A percentile compares a stretch with the other conserved stretches of the same genome.
Evolutionary conservation across 1,140 invertebrate genomes (phyloP).

Genomic region (Heliconius himera): DNA sequence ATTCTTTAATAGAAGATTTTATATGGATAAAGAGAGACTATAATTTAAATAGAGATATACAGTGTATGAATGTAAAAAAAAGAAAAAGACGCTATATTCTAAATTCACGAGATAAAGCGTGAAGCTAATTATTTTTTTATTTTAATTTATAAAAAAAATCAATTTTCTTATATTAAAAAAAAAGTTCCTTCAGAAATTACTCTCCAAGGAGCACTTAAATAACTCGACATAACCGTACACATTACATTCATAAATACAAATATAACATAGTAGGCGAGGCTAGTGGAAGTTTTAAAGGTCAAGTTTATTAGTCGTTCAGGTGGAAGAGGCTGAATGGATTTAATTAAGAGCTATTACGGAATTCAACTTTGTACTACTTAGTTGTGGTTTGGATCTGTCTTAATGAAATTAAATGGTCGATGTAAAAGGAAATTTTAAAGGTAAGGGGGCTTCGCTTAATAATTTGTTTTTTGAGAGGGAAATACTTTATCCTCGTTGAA

Average conservation of each 20-base stretch:
- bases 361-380: background rate
- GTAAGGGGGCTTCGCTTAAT: no score
- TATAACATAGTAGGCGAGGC: background rate
- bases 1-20: no score
- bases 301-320: conserved; percentile 6
- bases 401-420: background rate
- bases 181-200: background rate
- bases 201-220: background rate
- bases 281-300: conserved; percentile 3
- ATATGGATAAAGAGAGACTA: no score
- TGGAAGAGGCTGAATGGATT: background rate
- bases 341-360: conserved; percentile 6
- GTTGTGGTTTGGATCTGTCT: background rate
- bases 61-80: no score
- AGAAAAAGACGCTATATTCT: no score
- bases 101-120: no score
- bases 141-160: no score
- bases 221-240: background rate
- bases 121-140: no score
- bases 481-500: no score
- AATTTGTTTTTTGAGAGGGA: no score
- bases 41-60: no score
- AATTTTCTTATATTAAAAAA: background rate
- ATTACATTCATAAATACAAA: background rate
- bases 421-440: background rate